Percentiles rank a stretch among this genome's conserved stretches.
These are phyloP conservation scores for Nycteola revayana DNA, from an alignment of 2,888 invertebrate genomes.

Conservation along the genomic window DNA sequence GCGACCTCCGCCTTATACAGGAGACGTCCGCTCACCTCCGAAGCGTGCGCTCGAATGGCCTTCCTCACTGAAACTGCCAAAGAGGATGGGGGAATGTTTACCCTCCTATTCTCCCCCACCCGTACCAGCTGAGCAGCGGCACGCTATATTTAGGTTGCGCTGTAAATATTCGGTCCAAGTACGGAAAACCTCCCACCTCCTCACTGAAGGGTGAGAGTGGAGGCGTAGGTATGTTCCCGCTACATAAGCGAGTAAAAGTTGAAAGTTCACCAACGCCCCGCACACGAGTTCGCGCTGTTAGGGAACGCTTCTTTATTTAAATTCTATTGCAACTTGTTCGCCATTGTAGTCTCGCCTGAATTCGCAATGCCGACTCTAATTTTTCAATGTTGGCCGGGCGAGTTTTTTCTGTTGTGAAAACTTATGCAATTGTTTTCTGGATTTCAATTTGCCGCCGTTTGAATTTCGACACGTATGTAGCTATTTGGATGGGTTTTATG, in stretches of 20 bases:
- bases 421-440: slow-evolving; percentile 53
- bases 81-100: slow-evolving; percentile 63
- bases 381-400: slow-evolving; percentile 57
- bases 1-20: slow-evolving; percentile 48
- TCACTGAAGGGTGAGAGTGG: slow-evolving; percentile 31
- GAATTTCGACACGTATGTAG: slow-evolving; percentile 40
- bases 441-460: slow-evolving; percentile 50
- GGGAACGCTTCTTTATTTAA: slow-evolving; percentile 78
- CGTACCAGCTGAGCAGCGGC: slow-evolving; percentile 79
- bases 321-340: slow-evolving; percentile 81
- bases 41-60: slow-evolving; percentile 67
- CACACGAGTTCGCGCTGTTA: slow-evolving; percentile 69
- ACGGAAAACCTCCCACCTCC: slow-evolving; percentile 59
- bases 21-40: slow-evolving; percentile 65
- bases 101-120: slow-evolving; percentile 57
- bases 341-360: slow-evolving; percentile 73
- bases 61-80: slow-evolving; percentile 44
- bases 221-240: slow-evolving; percentile 43
- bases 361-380: slow-evolving; percentile 64
- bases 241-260: slow-evolving; percentile 76
- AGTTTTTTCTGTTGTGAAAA: slow-evolving; percentile 44
- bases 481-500: slow-evolving; percentile 44
- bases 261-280: slow-evolving; percentile 78
- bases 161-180: slow-evolving; percentile 81
- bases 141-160: slow-evolving; percentile 82